Conservation (phyloP, 2,888 invertebrate species). For the Allacma fusca region DNA sequence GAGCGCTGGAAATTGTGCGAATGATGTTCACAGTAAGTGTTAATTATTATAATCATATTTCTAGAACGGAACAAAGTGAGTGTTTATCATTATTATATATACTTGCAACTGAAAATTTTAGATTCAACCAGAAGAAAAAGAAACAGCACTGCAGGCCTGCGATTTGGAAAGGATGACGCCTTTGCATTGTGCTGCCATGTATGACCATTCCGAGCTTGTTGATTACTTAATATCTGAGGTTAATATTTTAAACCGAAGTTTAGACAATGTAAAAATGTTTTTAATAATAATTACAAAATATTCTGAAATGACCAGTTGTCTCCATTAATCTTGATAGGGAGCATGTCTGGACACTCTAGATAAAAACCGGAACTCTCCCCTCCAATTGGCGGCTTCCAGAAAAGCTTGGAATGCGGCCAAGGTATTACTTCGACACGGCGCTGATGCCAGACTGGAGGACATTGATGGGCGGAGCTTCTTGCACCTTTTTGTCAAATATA, state of each 20-base stretch:
- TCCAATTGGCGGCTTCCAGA: slow-evolving; percentile 81
- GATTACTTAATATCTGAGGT: slow-evolving; percentile 70
- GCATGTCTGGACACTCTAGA: slow-evolving; percentile 83
- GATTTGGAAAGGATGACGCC: slow-evolving; percentile 91
- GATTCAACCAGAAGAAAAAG: slow-evolving; percentile 80
- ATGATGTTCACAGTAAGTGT: slow-evolving; percentile 77
- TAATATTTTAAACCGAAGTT: slow-evolving; percentile 37
- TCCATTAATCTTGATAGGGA: slow-evolving; percentile 72
- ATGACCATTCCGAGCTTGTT: slow-evolving; percentile 83
- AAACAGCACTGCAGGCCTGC: slow-evolving; percentile 74
- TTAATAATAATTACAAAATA: too few species aligned
- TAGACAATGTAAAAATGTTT: too few species aligned
- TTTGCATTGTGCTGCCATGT: slow-evolving; percentile 90
- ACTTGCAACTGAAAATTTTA: slow-evolving; percentile 60
- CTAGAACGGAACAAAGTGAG: too few species aligned
- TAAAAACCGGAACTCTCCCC: slow-evolving; percentile 79
- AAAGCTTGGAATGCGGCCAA: slow-evolving; percentile 84
- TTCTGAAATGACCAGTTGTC: too few species aligned
- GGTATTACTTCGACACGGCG: slow-evolving; percentile 75
- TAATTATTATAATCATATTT: too few species aligned
- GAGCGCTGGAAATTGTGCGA: slow-evolving; percentile 84
- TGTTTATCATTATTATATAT: too few species aligned
- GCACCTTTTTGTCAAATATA: slow-evolving; percentile 86
- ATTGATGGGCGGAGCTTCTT: slow-evolving; percentile 80
- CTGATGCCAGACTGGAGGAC: slow-evolving; percentile 80